Percentiles rank a stretch among this genome's conserved stretches.
phyloP scores from a whole-genome alignment of 2,888 invertebrate species.

The Pterobdella sp. region DNA sequence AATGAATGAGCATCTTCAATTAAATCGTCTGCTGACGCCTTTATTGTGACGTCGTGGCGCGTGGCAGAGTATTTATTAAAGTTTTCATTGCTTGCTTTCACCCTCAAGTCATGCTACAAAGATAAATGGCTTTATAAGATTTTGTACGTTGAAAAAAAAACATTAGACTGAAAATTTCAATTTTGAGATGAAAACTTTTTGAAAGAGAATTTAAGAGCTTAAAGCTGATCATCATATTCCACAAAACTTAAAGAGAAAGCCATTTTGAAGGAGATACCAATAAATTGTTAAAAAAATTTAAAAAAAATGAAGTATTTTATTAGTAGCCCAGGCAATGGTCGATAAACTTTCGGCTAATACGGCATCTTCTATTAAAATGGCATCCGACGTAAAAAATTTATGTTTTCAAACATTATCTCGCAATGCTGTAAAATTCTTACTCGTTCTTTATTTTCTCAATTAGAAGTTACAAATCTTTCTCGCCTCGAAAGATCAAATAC shows the following conservation, averaged over 20 bases:
- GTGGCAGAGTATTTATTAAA: conserved; percentile 5
- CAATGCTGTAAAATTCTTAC: background rate
- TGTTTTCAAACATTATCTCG: conserved; percentile 8
- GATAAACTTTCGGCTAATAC: background rate
- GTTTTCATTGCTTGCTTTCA: background rate
- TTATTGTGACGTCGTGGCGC: conserved; percentile 7
- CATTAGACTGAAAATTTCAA: background rate
- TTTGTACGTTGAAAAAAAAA: too few species aligned
- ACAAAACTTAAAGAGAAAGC: too few species aligned
- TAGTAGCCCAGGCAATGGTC: background rate
- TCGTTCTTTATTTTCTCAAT: background rate
- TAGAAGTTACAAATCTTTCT: background rate
- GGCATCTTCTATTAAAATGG: background rate
- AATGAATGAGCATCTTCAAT: conserved; percentile 15
- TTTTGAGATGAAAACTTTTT: too few species aligned
- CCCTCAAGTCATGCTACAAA: background rate
- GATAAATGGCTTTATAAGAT: too few species aligned
- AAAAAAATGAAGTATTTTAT: background rate
- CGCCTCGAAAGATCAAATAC: too few species aligned
- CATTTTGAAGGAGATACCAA: too few species aligned
- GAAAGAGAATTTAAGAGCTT: too few species aligned
- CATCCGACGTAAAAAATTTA: conserved; percentile 9
- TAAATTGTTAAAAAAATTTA: background rate
- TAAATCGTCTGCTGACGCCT: conserved; percentile 13
- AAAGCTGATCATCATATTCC: too few species aligned